phyloP scores from a whole-genome alignment of 30 jellyfish, hydroid and myxozoan species.

The Aurelia coerulea region DNA sequence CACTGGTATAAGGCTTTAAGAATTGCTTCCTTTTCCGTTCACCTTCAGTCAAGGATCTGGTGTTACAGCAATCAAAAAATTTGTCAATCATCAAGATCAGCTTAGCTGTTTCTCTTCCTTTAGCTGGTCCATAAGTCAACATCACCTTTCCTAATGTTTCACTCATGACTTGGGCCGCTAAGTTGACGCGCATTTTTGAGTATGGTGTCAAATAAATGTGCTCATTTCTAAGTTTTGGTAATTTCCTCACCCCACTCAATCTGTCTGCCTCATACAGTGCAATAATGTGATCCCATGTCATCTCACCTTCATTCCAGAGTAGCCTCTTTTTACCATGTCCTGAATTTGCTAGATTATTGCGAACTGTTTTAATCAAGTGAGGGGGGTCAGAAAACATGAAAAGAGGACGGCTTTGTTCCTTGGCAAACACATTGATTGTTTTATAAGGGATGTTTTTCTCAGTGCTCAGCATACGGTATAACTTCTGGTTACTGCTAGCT shows the following conservation, averaged over 20 bases:
- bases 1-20: conserved; percentile 48
- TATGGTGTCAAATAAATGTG: conserved; percentile 14
- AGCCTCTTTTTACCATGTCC: conserved; percentile 40
- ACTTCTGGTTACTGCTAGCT: conserved; percentile 39
- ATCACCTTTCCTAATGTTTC: conserved; percentile 51
- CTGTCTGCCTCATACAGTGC: conserved; percentile 20
- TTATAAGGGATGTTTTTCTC: conserved; percentile 15
- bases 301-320: conserved; percentile 34
- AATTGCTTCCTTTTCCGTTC: conserved; percentile 39
- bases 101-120: conserved; percentile 40
- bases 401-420: conserved; percentile 30
- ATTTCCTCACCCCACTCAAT: conserved; percentile 42
- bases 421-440: conserved; percentile 26
- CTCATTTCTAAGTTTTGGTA: conserved; percentile 27
- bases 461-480: conserved; percentile 25
- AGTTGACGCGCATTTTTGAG: conserved; percentile 34
- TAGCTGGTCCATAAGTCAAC: conserved; percentile 31
- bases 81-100: conserved; percentile 42
- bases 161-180: conserved; percentile 68
- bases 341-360: conserved; percentile 39
- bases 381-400: conserved; percentile 46
- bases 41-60: conserved; percentile 34
- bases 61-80: conserved; percentile 10
- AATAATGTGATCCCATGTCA: conserved; percentile 26
- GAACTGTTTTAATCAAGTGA: conserved; percentile 26